These are phyloP conservation scores for Melieria crassipennis DNA, from an alignment of 2,888 invertebrate species.

Conservation along the genomic window DNA sequence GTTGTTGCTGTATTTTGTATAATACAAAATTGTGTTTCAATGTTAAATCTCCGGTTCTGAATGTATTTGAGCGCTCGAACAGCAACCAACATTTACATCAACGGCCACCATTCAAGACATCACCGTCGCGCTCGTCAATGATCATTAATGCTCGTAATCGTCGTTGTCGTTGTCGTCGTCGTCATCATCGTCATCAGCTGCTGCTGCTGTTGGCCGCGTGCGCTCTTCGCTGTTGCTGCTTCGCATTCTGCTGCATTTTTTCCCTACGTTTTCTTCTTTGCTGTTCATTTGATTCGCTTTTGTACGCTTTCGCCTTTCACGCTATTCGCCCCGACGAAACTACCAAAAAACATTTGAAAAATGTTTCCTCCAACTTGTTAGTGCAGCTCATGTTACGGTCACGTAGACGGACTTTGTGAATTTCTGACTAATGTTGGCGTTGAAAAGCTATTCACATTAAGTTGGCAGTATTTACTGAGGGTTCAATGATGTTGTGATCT, in stretches of 20 bases:
- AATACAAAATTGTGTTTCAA: neutral
- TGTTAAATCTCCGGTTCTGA: slow-evolving; percentile 12
- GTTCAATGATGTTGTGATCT: too few species aligned
- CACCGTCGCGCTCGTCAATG: too few species aligned
- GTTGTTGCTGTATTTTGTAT: neutral
- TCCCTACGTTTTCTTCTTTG: slow-evolving; percentile 1
- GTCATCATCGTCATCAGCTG: too few species aligned
- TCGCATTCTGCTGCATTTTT: slow-evolving; percentile 4
- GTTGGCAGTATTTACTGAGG: too few species aligned
- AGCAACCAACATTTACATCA: too few species aligned
- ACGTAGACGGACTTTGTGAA: slow-evolving; percentile 12
- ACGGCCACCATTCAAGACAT: too few species aligned
- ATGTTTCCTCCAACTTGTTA: slow-evolving; percentile 3
- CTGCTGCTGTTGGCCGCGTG: neutral
- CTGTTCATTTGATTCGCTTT: neutral
- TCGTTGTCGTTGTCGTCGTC: too few species aligned
- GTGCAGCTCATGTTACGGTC: slow-evolving; percentile 16
- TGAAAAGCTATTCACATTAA: too few species aligned
- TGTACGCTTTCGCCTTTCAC: neutral
- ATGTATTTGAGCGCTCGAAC: neutral
- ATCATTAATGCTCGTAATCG: too few species aligned
- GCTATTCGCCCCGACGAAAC: neutral
- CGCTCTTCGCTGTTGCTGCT: slow-evolving; percentile 6
- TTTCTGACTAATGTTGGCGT: too few species aligned
- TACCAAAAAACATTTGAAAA: too few species aligned